phyloP scores from a whole-genome alignment of 2,113 vertebrate species.

The Corythoichthys intestinalis region DNA sequence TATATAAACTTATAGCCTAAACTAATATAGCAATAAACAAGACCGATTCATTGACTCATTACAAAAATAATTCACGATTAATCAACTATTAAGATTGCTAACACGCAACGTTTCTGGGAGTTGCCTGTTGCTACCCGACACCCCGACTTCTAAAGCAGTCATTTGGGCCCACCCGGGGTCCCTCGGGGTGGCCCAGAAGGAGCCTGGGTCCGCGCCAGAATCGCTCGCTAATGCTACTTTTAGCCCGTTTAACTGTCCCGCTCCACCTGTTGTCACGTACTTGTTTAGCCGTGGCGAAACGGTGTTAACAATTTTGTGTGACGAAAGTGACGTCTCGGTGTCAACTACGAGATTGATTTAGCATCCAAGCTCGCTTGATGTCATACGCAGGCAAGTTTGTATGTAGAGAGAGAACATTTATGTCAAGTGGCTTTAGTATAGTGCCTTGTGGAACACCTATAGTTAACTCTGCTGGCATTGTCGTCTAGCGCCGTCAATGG shows the following conservation, averaged over 20 bases:
- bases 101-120: constrained; percentile 62
- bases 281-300: constrained; percentile 44
- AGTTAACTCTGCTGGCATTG: background rate
- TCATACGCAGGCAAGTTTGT: background rate
- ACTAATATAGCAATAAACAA: too few species aligned
- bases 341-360: constrained; percentile 1
- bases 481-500: too few species aligned
- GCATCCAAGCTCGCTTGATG: background rate
- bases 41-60: too few species aligned
- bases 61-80: too few species aligned
- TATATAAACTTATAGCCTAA: too few species aligned
- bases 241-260: constrained; percentile 57
- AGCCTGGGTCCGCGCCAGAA: constrained; percentile 40
- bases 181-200: constrained; percentile 50
- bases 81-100: constrained; percentile 9
- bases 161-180: constrained; percentile 66
- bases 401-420: background rate
- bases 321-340: background rate
- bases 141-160: constrained; percentile 16
- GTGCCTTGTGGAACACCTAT: too few species aligned
- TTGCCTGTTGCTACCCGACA: constrained; percentile 62
- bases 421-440: too few species aligned
- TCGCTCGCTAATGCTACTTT: constrained; percentile 52
- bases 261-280: constrained; percentile 65
- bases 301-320: constrained; percentile 28